Conservation (phyloP, 2,888 invertebrate genomes). For the Polydesmus complanatus region DNA sequence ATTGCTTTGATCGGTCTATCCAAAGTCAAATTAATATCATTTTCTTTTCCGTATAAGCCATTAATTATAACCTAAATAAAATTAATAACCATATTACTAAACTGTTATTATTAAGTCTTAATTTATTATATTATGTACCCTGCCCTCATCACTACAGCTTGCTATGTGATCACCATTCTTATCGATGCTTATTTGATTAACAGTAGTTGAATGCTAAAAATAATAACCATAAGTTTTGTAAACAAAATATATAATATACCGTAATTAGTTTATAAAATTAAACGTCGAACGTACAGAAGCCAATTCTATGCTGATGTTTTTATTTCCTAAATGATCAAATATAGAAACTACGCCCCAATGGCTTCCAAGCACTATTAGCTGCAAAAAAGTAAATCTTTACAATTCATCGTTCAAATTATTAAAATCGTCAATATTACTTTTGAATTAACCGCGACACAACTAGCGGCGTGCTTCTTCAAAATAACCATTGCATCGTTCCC, state of each 20-base stretch:
- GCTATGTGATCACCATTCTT: constrained; percentile 84
- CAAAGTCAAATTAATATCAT: constrained; percentile 60
- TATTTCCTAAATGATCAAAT: constrained; percentile 83
- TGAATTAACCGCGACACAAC: constrained; percentile 83
- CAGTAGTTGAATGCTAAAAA: constrained; percentile 61
- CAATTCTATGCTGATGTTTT: constrained; percentile 52
- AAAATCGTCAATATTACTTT: constrained; percentile 43
- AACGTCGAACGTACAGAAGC: constrained; percentile 37
- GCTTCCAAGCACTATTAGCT: constrained; percentile 85
- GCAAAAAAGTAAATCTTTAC: constrained; percentile 21
- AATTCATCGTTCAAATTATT: neutral
- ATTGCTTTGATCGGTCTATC: constrained; percentile 73
- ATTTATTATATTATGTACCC: constrained; percentile 35
- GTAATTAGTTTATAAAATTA: neutral
- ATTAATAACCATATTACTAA: no score
- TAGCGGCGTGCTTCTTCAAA: constrained; percentile 69
- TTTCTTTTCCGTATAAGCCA: constrained; percentile 71
- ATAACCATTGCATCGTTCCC: constrained; percentile 74
- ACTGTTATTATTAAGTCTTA: neutral
- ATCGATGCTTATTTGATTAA: constrained; percentile 91
- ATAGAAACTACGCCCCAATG: constrained; percentile 81
- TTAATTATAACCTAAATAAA: constrained; percentile 57
- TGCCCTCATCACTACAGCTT: constrained; percentile 81
- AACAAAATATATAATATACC: neutral
- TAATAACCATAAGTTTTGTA: neutral